phyloP scores from a whole-genome alignment of 2,797 vertebrate genomes.

The Helicolenus hilgendorfi region DNA sequence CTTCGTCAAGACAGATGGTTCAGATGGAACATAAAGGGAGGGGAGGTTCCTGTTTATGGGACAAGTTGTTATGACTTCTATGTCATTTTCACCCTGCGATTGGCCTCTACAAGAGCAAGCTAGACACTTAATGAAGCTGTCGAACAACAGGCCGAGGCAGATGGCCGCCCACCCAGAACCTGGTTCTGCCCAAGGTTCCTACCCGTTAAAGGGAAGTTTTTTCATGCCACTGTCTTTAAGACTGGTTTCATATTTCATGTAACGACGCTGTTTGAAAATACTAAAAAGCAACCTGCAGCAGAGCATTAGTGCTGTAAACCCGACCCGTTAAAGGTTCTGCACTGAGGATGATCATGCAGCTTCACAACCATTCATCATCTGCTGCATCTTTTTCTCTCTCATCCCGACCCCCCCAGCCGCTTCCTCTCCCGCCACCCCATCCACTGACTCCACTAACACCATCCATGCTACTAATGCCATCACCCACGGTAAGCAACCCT shows the following conservation, averaged over 20 bases:
- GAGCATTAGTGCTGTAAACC: not conserved
- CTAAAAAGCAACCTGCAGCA: not conserved
- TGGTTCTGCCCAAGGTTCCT: no score
- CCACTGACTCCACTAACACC: conserved; percentile 82
- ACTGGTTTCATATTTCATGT: not conserved
- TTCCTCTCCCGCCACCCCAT: conserved; percentile 59
- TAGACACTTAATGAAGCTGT: not conserved
- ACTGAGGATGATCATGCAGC: not conserved
- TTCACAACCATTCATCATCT: conserved; percentile 52
- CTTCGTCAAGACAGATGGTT: not conserved
- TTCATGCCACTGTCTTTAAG: no score
- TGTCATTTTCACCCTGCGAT: not conserved
- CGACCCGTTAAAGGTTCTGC: not conserved
- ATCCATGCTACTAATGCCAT: conserved; percentile 75
- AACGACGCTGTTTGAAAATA: not conserved
- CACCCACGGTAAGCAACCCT: conserved; percentile 73
- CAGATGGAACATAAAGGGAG: not conserved
- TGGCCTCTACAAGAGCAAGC: not conserved
- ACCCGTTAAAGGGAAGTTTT: no score
- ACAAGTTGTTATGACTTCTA: not conserved
- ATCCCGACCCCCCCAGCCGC: conserved; percentile 58
- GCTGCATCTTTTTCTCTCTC: conserved; percentile 61
- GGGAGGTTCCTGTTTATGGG: not conserved
- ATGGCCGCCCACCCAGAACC: no score
- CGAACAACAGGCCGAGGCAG: not conserved